phyloP scores from a whole-genome alignment of 2,888 invertebrate genomes.

The Protonemura montana region DNA sequence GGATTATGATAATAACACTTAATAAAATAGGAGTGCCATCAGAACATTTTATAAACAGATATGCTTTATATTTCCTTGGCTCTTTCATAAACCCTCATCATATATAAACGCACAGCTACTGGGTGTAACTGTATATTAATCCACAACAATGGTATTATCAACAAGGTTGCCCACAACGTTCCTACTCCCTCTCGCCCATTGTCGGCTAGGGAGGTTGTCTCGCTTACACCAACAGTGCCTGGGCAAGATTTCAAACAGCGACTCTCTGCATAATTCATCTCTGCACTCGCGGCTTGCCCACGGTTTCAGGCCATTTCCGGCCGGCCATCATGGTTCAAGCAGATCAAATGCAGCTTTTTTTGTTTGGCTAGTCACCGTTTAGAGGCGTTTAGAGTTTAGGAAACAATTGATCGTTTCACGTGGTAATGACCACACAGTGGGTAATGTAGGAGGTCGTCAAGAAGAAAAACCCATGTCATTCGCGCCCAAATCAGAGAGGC shows the following conservation, averaged over 20 bases:
- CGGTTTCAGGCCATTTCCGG: neutral
- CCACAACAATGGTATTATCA: constrained; percentile 12
- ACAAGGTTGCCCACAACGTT: neutral
- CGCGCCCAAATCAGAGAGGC: neutral
- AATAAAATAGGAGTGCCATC: neutral
- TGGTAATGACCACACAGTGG: neutral
- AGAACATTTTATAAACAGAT: neutral
- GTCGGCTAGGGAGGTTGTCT: neutral
- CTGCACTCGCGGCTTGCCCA: neutral
- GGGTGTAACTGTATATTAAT: constrained; percentile 12
- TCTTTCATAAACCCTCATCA: neutral
- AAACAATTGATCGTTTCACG: constrained; percentile 12
- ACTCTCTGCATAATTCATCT: neutral
- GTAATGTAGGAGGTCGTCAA: neutral
- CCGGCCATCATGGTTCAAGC: constrained; percentile 5
- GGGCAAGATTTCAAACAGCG: neutral
- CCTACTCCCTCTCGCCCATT: neutral
- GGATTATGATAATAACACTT: constrained; percentile 7
- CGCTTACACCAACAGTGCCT: neutral
- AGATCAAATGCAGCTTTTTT: neutral
- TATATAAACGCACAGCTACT: neutral
- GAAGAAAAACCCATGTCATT: neutral
- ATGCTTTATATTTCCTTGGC: neutral
- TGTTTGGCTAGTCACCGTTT: neutral
- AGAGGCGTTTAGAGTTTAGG: neutral